A percentile compares a stretch with the other conserved stretches of the same genome.
These are phyloP conservation scores for Leptothorax acervorum DNA, from an alignment of 2,888 invertebrate species.

Conservation along the genomic window DNA sequence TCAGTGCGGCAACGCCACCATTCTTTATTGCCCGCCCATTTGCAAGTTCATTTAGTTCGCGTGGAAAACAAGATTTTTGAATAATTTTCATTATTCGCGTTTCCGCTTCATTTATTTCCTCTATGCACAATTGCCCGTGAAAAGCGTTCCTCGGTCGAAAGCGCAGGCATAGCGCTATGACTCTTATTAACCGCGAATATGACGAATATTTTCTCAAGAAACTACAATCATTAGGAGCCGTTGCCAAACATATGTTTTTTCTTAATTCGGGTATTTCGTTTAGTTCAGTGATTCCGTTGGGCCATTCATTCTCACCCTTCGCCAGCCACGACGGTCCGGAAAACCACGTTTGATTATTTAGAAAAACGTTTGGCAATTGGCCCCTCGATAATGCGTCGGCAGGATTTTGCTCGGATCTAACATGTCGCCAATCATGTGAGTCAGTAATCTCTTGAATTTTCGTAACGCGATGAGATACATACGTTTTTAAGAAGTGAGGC, in stretches of 20 bases:
- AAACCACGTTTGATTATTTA: neutral
- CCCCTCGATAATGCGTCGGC: constrained; percentile 38
- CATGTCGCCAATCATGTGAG: constrained; percentile 15
- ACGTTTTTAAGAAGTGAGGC: neutral
- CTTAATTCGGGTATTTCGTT: constrained; percentile 8
- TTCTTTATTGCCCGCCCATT: neutral
- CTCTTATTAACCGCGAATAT: neutral
- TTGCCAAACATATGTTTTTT: neutral
- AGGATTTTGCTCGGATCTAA: constrained; percentile 29
- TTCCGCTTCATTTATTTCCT: neutral
- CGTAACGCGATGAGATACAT: neutral
- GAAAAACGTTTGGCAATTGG: neutral
- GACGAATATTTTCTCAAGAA: neutral
- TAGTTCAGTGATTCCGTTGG: neutral
- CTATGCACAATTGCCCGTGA: neutral
- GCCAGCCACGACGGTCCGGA: constrained; percentile 19
- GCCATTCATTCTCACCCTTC: neutral
- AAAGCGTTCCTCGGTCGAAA: neutral
- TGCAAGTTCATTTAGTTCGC: neutral
- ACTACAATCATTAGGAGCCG: neutral
- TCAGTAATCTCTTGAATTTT: neutral
- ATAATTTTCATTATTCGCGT: neutral
- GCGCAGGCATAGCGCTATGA: neutral
- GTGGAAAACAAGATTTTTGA: neutral
- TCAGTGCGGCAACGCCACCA: neutral